These are phyloP conservation scores for Capitulum mitella DNA, from an alignment of 2,888 invertebrate genomes.

Conservation along the genomic window DNA sequence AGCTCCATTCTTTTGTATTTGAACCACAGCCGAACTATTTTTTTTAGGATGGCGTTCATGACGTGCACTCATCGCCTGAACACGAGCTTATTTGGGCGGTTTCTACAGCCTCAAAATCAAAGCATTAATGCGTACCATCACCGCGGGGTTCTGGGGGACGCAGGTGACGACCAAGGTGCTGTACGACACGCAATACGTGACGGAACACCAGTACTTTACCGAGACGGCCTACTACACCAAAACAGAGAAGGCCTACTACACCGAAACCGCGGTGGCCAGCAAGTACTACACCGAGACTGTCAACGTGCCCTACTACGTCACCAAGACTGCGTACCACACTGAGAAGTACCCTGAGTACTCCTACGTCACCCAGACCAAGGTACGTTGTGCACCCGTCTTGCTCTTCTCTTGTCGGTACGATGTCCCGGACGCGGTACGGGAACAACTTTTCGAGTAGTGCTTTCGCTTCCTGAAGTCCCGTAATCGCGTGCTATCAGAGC, in stretches of 20 bases:
- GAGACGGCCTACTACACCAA: conserved; percentile 35
- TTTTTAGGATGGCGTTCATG: too few relatives aligned
- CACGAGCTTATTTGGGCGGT: too few relatives aligned
- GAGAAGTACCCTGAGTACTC: conserved; percentile 23
- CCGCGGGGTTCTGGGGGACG: not conserved
- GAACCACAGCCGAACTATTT: too few relatives aligned
- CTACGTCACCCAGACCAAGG: conserved; percentile 24
- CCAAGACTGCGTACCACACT: conserved; percentile 21
- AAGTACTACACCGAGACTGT: conserved; percentile 24
- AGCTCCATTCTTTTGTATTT: too few relatives aligned
- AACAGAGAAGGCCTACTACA: conserved; percentile 32
- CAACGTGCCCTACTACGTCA: conserved; percentile 17
- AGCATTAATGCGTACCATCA: not conserved
- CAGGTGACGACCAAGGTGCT: conserved; percentile 31
- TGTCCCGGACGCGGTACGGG: too few relatives aligned
- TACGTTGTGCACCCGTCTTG: not conserved
- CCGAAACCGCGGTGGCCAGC: conserved; percentile 29
- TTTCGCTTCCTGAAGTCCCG: too few relatives aligned
- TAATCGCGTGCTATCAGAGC: too few relatives aligned
- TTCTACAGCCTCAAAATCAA: too few relatives aligned
- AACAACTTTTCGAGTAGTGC: too few relatives aligned
- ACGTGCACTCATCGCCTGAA: not conserved
- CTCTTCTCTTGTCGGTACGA: too few relatives aligned
- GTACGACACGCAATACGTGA: conserved; percentile 34
- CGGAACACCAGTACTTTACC: conserved; percentile 34